Evolutionary conservation across 1,140 invertebrate species (phyloP).

Genomic region (Heliconius melpomene): DNA sequence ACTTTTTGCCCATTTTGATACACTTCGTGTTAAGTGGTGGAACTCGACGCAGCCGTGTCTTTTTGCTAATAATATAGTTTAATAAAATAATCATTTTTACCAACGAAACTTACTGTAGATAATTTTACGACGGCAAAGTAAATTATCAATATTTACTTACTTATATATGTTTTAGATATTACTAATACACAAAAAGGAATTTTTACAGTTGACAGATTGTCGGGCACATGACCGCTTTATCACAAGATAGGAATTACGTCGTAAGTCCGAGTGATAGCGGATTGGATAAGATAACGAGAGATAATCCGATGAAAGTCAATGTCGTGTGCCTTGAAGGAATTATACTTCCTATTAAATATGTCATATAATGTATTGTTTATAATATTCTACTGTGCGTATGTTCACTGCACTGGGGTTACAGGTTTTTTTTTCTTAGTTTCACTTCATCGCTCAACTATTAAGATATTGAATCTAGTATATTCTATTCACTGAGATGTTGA

Average conservation of each 20-base stretch:
- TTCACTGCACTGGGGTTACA: not conserved
- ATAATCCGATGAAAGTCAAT: slow-evolving; percentile 32
- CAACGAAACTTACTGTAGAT: no score
- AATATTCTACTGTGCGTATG: not conserved
- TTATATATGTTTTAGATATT: no score
- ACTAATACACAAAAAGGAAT: not conserved
- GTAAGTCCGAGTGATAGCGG: slow-evolving; percentile 18
- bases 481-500: not conserved
- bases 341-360: slow-evolving; percentile 16
- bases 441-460: no score
- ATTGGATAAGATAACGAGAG: slow-evolving; percentile 23
- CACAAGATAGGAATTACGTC: slow-evolving; percentile 19
- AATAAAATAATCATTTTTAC: no score
- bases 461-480: not conserved
- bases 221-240: slow-evolving; percentile 31
- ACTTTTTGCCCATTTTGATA: no score
- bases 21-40: no score
- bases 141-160: no score
- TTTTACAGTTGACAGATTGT: slow-evolving; percentile 12
- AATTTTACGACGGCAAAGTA: no score
- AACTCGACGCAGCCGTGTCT: no score
- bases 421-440: not conserved
- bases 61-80: no score
- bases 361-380: not conserved
- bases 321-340: slow-evolving; percentile 16